phyloP scores from a whole-genome alignment of 64 coral and sea anemone genomes.

The Orbicella faveolata region DNA sequence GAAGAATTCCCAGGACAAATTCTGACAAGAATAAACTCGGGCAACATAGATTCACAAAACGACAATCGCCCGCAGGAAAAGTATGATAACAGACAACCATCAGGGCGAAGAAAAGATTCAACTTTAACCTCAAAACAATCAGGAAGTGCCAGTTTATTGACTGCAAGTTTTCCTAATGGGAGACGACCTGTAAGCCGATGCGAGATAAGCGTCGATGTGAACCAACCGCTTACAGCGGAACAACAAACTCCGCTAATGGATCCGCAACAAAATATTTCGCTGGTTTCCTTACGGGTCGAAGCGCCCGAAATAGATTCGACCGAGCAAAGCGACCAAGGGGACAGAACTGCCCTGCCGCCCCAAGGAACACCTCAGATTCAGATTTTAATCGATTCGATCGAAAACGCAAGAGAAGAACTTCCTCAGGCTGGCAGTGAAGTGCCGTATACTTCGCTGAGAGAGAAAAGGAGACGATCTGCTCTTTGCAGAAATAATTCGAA shows the following conservation, averaged over 20 bases:
- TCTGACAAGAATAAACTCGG: neutral
- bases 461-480: constrained; percentile 80
- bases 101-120: neutral
- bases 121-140: neutral
- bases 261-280: neutral
- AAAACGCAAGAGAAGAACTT: constrained; percentile 67
- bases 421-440: constrained; percentile 27
- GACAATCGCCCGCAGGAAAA: neutral
- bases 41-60: neutral
- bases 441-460: constrained; percentile 71
- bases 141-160: neutral
- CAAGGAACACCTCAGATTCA: constrained; percentile 68
- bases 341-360: neutral
- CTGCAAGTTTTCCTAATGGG: neutral
- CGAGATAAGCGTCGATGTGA: constrained; percentile 77
- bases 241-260: neutral
- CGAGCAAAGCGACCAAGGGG: neutral
- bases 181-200: constrained; percentile 78
- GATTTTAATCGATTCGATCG: constrained; percentile 84
- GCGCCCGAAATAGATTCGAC: constrained; percentile 9
- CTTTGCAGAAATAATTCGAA: constrained; percentile 86
- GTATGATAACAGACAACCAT: neutral
- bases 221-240: neutral
- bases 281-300: constrained; percentile 9
- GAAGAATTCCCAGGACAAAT: neutral